Base-by-base conservation (phyloP, 2,113 vertebrate species). In the Gobio gobio region DNA sequence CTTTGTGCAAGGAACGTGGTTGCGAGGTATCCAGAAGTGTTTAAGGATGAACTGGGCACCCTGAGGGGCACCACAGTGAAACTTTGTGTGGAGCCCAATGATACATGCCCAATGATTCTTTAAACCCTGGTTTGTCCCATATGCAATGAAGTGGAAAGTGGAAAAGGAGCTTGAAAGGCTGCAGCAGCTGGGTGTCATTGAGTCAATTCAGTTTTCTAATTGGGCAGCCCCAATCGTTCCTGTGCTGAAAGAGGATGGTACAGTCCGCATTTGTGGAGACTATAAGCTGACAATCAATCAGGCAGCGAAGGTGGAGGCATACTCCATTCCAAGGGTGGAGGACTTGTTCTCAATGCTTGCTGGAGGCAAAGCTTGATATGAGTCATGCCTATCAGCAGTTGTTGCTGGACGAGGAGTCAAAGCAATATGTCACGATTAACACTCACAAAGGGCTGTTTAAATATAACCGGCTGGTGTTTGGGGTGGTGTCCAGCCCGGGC, bases 41-140 rank as follows among this genome's bases (percentile, higher is more conserved):
- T 88, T 40, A 70, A 22, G 14, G 66, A 84, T n/a, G 43, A 84
- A 16, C 77, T 84, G 51, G 61, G 45, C 26, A 86, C 72, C 18
- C 66, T 86, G 22, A 10, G 45, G 10, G 49, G 45, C 33, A 56
- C 33, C 8, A 10, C 10, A 10, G 10, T 45, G 45, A 45, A 45
- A 56, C 77, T 8, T 43, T 77, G 26, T 26, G 68, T 49, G 20
- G 51, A 18, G 43, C 29, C 29, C 29, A 29, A 29, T 29, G 29
- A 81, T 4, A 8, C 9, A 3, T 79, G 68, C 3, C 5, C 0
- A 0, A n/a, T n/a, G n/a, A n/a, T 87, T 86, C 54, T 88, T 24
- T 22, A 88, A 83, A 26, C 63, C 29, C 29, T 2, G 8, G 43
- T 43, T 7, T 43, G 29, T 29, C 29, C 29, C 29, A 29, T 2